Evolutionary conservation across 2,113 vertebrate species (phyloP), one percentile per base, ranked within the genome.

Genomic region (Mastomys natalensis): DNA sequence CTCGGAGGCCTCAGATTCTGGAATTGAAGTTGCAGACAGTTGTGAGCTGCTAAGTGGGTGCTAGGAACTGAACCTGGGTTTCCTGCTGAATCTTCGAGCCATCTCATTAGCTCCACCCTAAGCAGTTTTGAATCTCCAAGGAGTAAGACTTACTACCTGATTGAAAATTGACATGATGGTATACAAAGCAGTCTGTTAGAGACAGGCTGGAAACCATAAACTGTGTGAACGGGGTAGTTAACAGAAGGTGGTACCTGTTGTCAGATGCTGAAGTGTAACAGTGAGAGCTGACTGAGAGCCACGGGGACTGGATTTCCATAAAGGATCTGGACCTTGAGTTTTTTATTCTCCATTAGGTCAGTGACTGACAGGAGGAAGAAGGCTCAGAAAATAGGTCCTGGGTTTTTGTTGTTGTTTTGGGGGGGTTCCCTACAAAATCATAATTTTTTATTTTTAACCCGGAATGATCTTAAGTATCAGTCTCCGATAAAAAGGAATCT

Each of bases 121-220:
- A 84, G 37, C 51, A 76, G 31, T 80, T 92, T 82, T 78, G 88
- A 88, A 40, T 93, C 24, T 26, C 9, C 66, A 78, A 97, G 34
- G 7, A 24, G 43, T 92, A 95, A 97, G 88, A 87, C 6, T 87
- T 90, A 86, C 72, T 19, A 81, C 26, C 51, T 87, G 70, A 62
- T 86, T 92, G 29, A 89, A 90, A 95, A 82, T 77, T 77, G 37
- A 90, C 53, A 96, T 26, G 60, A 73, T 84, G 72, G 45, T 16
- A 51, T 37, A 80, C 62, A 74, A 84, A 96, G 68, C 34, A 93
- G 4, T 53, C 90, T 53, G 10, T 96, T 88, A 93, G 85, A 82
- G 43, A 55, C 6, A 26, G 90, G 9, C 37, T 73, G 34, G 34
- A 86, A 62, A 77, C 43, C n/a, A 6, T 95, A 70, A 89, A n/a